A percentile compares a stretch with the other conserved stretches of the same genome.
Conservation (phyloP, 2,113 vertebrate genomes). For the Oxyura jamaicensis region DNA sequence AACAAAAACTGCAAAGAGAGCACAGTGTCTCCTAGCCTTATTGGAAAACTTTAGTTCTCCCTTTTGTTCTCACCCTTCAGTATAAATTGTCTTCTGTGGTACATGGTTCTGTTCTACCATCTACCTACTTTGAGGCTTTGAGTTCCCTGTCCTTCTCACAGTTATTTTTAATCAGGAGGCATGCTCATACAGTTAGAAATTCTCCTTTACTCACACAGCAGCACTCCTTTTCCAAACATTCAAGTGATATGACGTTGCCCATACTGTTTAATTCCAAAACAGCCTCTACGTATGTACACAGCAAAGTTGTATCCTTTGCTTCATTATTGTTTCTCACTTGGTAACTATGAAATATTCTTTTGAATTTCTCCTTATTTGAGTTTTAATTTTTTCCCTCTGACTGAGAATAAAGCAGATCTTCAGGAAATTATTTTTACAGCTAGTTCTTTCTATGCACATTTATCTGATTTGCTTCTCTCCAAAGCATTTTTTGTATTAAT, state of each 20-base stretch:
- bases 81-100: not conserved
- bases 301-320: not conserved
- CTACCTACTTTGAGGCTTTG: not conserved
- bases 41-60: not conserved
- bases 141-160: not conserved
- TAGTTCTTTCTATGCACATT: conserved; percentile 44
- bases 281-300: not conserved
- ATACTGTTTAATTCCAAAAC: not conserved
- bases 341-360: not conserved
- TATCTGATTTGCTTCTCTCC: conserved; percentile 63
- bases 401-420: conserved; percentile 25
- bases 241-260: not conserved
- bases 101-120: not conserved
- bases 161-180: not conserved
- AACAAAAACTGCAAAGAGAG: not conserved
- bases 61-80: not conserved
- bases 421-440: conserved; percentile 35
- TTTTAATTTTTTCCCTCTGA: conserved; percentile 34
- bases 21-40: not conserved
- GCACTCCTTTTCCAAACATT: not conserved
- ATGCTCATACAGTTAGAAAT: not conserved
- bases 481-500: conserved; percentile 54
- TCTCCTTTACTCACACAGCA: not conserved
- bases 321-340: not conserved
- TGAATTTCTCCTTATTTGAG: conserved; percentile 3